Base-by-base conservation (phyloP, 1,140 invertebrate genomes). In the Zaprionus camerounensis region DNA sequence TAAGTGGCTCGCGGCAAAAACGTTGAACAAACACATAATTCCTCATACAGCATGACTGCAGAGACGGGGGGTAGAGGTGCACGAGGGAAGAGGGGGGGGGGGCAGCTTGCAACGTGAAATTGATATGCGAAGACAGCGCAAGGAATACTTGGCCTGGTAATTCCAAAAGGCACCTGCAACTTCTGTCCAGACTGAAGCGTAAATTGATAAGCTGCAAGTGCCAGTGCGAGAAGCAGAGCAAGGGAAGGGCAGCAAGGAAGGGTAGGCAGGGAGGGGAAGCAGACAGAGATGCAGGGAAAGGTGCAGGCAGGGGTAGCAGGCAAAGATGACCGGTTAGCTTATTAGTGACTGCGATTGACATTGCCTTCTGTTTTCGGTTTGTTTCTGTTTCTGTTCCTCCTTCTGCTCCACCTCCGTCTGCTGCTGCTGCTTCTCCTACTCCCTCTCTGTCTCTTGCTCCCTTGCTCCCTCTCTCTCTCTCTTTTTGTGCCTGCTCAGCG, bases 151-250 rank as follows among this genome's bases (percentile, higher is more conserved):
- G 46, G 49, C 65, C 64, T 36, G 38, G 44, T 61, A 77, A 71
- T 71, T 46, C 74, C 46, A 67, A 76, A 72, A 78, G 71, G 63
- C 78, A 81, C 78, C 70, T 78, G 74, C 67, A 59, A 73, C 69
- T 76, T 62, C 69, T 72, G 65, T 65, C 51, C 46, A 63, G 80
- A 49, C 67, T 71, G 71, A 86, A 86, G 85, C 81, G 85, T 77
- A 90, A 90, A 88, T 88, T 88, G 85, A 88, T 88, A 90, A 90
- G 85, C 85, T 83, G 78, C 69, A 67, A 73, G 41, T 46, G 41
- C n/a, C 41, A 67, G 61, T 62, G 66, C 38, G 55, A 5, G 26
- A 26, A 61, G 6, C 26, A 41, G 61, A 12, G n/a, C 24, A 31
- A 28, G 22, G 26, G 36, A 64, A 58, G 55, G 26, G 24, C 28